These are phyloP conservation scores for Andrena hattorfiana DNA, from an alignment of 2,888 invertebrate genomes.

Conservation along the genomic window DNA sequence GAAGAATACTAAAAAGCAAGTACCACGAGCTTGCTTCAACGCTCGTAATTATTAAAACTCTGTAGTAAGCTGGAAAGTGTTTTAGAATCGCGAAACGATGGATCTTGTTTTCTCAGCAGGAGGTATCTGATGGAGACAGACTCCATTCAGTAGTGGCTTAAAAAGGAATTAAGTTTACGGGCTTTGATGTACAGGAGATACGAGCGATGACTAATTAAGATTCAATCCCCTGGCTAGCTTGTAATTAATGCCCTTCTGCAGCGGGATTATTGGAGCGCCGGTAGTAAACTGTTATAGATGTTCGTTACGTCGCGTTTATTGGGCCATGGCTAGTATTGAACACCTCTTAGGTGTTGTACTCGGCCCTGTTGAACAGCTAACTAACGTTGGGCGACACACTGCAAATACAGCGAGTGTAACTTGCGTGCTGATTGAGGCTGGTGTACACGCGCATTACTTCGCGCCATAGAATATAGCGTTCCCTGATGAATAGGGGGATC, in stretches of 20 bases:
- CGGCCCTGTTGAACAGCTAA: conserved; percentile 48
- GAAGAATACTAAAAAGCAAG: too few species aligned
- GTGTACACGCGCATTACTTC: conserved; percentile 38
- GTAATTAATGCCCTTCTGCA: conserved; percentile 40
- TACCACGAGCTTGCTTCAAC: too few species aligned
- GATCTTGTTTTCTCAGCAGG: background rate
- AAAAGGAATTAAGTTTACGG: background rate
- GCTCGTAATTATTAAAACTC: too few species aligned
- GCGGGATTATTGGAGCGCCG: conserved; percentile 31
- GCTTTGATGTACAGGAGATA: background rate
- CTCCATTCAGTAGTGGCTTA: background rate
- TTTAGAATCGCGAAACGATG: background rate
- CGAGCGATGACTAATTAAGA: conserved; percentile 32
- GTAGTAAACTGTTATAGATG: conserved; percentile 55
- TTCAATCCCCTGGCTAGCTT: background rate
- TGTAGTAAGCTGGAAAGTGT: too few species aligned
- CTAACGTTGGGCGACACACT: conserved; percentile 45
- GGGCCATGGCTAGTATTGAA: conserved; percentile 34
- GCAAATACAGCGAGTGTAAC: conserved; percentile 57
- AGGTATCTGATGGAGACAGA: background rate
- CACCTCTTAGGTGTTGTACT: conserved; percentile 47
- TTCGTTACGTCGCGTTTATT: conserved; percentile 52
- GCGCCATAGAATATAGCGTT: conserved; percentile 20
- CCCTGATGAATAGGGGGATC: conserved; percentile 29
- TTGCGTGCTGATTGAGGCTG: conserved; percentile 55